Evolutionary conservation across 2,113 vertebrate species (phyloP).

Genomic region (Dromas ardeola): DNA sequence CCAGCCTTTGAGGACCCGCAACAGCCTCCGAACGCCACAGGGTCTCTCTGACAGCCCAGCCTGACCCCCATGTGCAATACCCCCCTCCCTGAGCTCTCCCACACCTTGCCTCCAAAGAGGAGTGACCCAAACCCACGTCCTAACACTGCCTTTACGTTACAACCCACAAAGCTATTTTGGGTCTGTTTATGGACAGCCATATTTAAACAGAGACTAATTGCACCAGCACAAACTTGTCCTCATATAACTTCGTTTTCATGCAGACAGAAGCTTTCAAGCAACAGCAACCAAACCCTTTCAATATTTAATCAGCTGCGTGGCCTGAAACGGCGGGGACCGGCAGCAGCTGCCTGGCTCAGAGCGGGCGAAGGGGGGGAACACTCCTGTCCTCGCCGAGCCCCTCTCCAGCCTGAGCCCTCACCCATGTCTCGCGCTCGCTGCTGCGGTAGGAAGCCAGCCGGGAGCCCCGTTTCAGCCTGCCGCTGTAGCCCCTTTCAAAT

Average conservation of each 20-base stretch:
- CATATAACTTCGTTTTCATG: constrained; percentile 10
- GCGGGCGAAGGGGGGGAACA: rapidly evolving
- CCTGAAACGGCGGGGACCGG: neutral
- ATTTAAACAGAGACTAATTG: neutral
- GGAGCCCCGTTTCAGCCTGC: neutral
- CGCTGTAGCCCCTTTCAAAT: neutral
- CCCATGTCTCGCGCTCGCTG: neutral
- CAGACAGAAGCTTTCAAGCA: constrained; percentile 49
- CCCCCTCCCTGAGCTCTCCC: neutral
- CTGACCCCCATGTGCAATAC: neutral
- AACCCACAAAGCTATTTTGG: neutral
- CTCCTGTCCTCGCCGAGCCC: neutral
- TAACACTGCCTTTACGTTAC: neutral
- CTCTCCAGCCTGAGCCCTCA: neutral
- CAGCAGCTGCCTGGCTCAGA: neutral
- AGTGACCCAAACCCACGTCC: neutral
- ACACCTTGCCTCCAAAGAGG: neutral
- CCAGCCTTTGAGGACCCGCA: neutral
- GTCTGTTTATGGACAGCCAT: neutral
- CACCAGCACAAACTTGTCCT: constrained; percentile 42
- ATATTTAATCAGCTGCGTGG: constrained; percentile 60
- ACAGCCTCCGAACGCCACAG: neutral
- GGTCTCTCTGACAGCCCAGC: neutral
- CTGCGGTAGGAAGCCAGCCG: rapidly evolving
- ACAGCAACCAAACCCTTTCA: constrained; percentile 27